Evolutionary conservation across 2,113 vertebrate species (phyloP).

Genomic region (Tragelaphus scriptus): DNA sequence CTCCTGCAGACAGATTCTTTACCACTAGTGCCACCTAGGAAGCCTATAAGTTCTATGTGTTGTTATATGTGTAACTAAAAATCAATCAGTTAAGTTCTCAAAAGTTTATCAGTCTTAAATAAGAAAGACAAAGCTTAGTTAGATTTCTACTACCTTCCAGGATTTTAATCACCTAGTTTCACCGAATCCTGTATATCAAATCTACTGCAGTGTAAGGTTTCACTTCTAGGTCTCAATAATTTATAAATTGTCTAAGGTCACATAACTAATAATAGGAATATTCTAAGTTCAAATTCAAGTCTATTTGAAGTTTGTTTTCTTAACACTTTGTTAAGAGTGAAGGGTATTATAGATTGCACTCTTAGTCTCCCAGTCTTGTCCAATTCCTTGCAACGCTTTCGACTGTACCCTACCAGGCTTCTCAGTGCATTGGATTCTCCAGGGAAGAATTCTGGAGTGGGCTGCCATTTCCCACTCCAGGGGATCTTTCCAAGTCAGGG

Average conservation of each 20-base stretch:
- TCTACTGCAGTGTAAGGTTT: not conserved
- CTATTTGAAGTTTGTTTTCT: not conserved
- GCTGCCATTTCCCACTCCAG: not conserved
- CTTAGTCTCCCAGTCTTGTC: not conserved
- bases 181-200: not conserved
- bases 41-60: not conserved
- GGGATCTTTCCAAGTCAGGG: not conserved
- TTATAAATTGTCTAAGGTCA: not conserved
- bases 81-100: not conserved
- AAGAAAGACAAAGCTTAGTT: not conserved
- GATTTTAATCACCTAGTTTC: not conserved
- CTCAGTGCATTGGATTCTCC: not conserved
- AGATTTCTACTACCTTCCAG: not conserved
- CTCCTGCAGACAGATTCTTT: not conserved
- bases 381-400: not conserved
- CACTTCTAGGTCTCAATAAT: not conserved
- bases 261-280: not conserved
- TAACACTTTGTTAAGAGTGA: not conserved
- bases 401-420: not conserved
- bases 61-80: not conserved
- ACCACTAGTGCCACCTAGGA: not conserved
- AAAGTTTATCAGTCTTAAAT: not conserved
- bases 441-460: not conserved
- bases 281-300: not conserved
- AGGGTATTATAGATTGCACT: not conserved